Conservation (phyloP, 2,888 invertebrate genomes). For the Allygus modestus region DNA sequence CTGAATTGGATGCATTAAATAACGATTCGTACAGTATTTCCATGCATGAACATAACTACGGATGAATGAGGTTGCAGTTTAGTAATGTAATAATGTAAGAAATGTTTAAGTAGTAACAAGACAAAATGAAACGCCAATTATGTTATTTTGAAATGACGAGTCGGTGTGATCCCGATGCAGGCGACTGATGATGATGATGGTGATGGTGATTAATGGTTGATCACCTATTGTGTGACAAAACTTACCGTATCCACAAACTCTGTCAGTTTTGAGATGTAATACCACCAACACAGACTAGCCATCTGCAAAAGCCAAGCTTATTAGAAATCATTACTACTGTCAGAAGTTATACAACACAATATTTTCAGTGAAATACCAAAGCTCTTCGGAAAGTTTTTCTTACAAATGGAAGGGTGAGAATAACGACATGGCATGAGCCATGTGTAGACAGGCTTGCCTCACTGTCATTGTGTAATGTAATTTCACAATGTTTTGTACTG, state of each 20-base stretch:
- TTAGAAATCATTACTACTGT: background rate
- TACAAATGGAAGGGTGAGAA: too few species aligned
- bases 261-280: constrained; percentile 92
- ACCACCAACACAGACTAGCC: constrained; percentile 92
- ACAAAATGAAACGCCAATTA: background rate
- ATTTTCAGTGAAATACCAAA: too few species aligned
- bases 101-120: constrained; percentile 11
- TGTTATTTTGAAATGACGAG: constrained; percentile 2
- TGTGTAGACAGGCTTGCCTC: too few species aligned
- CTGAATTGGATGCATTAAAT: background rate
- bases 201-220: constrained; percentile 3
- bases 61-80: constrained; percentile 34
- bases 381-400: too few species aligned
- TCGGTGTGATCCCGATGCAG: background rate
- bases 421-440: too few species aligned
- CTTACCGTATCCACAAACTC: constrained; percentile 88
- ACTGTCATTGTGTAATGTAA: too few species aligned
- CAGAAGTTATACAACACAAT: too few species aligned
- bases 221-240: background rate
- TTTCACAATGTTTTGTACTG: too few species aligned
- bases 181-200: constrained; percentile 8
- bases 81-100: constrained; percentile 1
- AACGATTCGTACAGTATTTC: background rate
- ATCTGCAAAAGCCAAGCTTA: constrained; percentile 78
- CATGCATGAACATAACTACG: constrained; percentile 16